Evolutionary conservation across 2,888 invertebrate species (phyloP), one percentile per base, ranked within the genome.

Genomic region (Mechanitis mazaeus): DNA sequence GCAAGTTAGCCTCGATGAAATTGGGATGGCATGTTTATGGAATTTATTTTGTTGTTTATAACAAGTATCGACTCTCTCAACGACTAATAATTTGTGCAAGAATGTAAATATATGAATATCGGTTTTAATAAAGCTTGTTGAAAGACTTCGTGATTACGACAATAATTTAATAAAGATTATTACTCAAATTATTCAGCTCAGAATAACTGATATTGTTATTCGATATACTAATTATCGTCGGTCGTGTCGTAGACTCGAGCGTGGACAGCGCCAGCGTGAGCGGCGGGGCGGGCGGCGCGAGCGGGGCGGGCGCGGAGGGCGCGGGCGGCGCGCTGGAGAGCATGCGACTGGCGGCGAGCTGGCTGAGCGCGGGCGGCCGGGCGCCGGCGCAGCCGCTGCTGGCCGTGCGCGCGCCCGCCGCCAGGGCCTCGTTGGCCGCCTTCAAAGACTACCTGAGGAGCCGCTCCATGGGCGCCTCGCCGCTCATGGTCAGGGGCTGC

Each of bases 361-460:
- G 98, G 98, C 91, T 98, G 33, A 93, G 96, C 71, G 94, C 93
- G 0, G 87, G 85, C 2, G 85, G 84, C 1, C 73, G 83, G 1
- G 73, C 87, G 56, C 87, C 87, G 1, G 78, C 74, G n/a, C 68
- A 63, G 0, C 75, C 80, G 35, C 76, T 89, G 67, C 73, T 80
- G 46, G 79, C 83, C 2, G 93, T 95, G 20, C 87, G 97, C 7
- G 95, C 96, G 0, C 93, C 93, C 12, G 94, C 95, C 31, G 93
- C 97, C 12, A 91, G 93, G 64, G 92, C 93, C 68, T 95, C 97
- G 2, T 89, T 97, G 42, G 92, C 93, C 61, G 92, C 95, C 71
- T 91, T 97, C 64, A 93, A 94, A 75, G 96, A 96, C 78, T 95
- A 96, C 75, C 94, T 96, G 72, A 91, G 94, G 69, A 94, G 94